Percentiles rank a stretch among this genome's conserved stretches.
These are phyloP conservation scores for Micrastur ruficollis DNA, from an alignment of 2,797 vertebrate species.

Conservation along the genomic window DNA sequence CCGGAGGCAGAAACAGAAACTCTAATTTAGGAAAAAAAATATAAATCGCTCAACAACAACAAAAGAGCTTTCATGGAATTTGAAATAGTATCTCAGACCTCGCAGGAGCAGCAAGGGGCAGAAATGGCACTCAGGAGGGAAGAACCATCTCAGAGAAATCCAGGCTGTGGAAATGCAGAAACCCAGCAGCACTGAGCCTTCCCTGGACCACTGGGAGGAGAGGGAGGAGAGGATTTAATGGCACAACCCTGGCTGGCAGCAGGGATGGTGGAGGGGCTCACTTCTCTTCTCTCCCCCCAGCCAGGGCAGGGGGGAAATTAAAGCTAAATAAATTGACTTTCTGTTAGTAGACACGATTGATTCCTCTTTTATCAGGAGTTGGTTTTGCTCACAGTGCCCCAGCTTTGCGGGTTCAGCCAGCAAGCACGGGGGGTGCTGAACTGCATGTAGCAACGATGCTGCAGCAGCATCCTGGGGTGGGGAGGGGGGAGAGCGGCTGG, in stretches of 20 bases:
- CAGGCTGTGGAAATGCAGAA: not conserved
- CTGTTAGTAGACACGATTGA: not conserved
- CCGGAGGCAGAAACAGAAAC: not conserved
- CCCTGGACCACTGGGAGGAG: not conserved
- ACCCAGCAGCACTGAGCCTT: not conserved
- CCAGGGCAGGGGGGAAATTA: not conserved
- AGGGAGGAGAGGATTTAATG: not conserved
- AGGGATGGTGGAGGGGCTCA: not conserved
- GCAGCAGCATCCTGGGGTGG: not conserved
- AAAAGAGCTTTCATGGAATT: slow-evolving; percentile 26
- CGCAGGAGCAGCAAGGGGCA: not conserved
- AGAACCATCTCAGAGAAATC: not conserved
- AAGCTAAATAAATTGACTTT: not conserved
- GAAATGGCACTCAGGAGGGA: not conserved
- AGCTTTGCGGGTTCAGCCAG: not conserved
- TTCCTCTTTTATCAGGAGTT: not conserved
- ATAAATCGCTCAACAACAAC: not conserved
- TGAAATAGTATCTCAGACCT: not conserved
- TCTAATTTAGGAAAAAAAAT: not conserved
- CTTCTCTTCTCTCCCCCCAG: not conserved
- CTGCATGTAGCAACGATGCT: not conserved
- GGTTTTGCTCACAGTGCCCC: not conserved
- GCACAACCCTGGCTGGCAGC: not conserved
- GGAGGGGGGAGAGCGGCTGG: not conserved
- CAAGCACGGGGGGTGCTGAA: not conserved